phyloP scores from a whole-genome alignment of 2,797 vertebrate genomes.

The Tarsius wallacei region DNA sequence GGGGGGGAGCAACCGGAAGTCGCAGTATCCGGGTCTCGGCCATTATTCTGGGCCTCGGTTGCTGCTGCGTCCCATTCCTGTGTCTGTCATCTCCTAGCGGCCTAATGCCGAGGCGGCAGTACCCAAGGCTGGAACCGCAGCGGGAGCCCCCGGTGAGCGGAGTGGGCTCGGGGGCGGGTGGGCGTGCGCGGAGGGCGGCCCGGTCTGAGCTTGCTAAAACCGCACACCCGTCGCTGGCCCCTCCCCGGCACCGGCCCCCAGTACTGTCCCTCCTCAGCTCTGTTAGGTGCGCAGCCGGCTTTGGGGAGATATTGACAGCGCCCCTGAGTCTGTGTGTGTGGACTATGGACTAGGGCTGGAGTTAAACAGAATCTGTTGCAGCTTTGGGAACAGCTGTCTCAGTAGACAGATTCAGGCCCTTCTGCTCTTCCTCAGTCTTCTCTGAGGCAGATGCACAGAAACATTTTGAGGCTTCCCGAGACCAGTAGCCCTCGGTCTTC shows the following conservation, averaged over 20 bases:
- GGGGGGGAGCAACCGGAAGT: conserved; percentile 58
- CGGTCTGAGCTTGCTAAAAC: background rate
- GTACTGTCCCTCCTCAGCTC: rapidly evolving
- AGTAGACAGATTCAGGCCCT: background rate
- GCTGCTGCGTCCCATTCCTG: rapidly evolving
- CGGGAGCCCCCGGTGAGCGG: conserved; percentile 52
- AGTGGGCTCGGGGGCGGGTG: background rate
- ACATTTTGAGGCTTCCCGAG: background rate
- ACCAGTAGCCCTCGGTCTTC: background rate
- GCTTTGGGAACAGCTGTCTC: background rate
- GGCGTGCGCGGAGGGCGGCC: background rate
- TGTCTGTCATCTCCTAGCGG: background rate
- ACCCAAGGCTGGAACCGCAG: background rate
- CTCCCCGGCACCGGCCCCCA: rapidly evolving
- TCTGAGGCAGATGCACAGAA: background rate
- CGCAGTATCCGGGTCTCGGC: background rate
- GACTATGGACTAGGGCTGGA: background rate
- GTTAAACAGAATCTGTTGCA: rapidly evolving
- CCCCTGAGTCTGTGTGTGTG: background rate
- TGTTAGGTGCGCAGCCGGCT: background rate
- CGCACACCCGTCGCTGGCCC: background rate
- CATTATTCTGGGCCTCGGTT: background rate
- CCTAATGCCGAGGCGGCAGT: background rate
- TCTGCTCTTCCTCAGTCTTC: background rate
- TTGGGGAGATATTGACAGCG: background rate